Evolutionary conservation across 2,797 vertebrate species (phyloP).

Genomic region (Pseudochirops corinnae): DNA sequence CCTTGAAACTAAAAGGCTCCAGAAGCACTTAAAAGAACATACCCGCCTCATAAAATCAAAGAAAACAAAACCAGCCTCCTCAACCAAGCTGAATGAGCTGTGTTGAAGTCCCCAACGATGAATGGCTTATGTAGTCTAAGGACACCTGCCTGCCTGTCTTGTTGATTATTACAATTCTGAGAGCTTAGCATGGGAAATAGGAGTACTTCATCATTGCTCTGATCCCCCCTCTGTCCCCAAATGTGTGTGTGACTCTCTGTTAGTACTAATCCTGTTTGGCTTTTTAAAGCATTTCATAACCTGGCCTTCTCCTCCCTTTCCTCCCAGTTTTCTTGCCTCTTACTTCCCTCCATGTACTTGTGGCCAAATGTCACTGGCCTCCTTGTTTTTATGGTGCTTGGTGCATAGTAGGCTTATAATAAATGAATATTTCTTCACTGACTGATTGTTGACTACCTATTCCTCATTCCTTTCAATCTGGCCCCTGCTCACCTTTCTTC

Average conservation of each 20-base stretch:
- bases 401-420: not conserved
- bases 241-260: not conserved
- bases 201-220: not conserved
- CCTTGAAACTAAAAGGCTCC: not conserved
- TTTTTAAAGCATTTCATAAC: not conserved
- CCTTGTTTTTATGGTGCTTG: not conserved
- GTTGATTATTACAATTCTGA: not conserved
- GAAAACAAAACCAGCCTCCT: not conserved
- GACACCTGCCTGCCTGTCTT: not conserved
- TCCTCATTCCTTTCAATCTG: slow-evolving; percentile 9
- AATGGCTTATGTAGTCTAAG: not conserved
- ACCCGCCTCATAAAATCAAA: not conserved
- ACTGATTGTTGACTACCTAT: not conserved
- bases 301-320: not conserved
- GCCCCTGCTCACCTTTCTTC: slow-evolving; percentile 9
- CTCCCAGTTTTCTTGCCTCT: not conserved
- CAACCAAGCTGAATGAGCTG: not conserved
- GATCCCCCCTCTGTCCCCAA: not conserved
- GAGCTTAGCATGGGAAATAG: not conserved
- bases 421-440: not conserved
- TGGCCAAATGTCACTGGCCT: not conserved
- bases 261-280: not conserved
- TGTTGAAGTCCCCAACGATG: not conserved
- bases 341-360: not conserved
- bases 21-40: not conserved